phyloP scores from a whole-genome alignment of 2,888 invertebrate species.

The Epiblema foenella region DNA sequence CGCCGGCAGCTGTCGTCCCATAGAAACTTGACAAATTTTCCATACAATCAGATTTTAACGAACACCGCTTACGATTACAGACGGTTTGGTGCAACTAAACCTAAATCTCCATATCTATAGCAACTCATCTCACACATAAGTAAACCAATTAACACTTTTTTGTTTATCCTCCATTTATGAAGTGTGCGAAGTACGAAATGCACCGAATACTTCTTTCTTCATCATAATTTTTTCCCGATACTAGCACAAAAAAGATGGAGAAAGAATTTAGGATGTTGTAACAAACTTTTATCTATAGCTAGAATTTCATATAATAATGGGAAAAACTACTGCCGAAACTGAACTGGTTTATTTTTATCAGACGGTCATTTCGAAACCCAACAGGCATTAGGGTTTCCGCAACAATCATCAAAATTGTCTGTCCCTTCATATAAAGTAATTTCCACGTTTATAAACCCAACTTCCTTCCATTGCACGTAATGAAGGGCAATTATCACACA shows the following conservation, averaged over 20 bases:
- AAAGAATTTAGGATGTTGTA: neutral
- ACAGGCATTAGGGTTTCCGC: conserved; percentile 1
- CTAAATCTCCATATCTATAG: neutral
- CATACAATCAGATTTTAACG: too few species aligned
- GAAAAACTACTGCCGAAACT: neutral
- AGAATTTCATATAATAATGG: neutral
- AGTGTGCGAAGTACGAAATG: neutral
- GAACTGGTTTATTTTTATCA: neutral
- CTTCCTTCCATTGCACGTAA: conserved; percentile 67
- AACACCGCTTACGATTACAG: too few species aligned
- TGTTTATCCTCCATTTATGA: too few species aligned
- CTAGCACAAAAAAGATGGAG: neutral
- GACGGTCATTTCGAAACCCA: conserved; percentile 4
- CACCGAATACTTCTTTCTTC: neutral
- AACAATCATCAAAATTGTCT: conserved; percentile 12
- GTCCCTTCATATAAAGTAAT: conserved; percentile 54
- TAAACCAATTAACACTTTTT: too few species aligned
- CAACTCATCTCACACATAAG: neutral
- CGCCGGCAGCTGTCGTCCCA: too few species aligned
- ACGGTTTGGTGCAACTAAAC: too few species aligned
- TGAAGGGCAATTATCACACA: conserved; percentile 70
- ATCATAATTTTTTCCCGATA: neutral
- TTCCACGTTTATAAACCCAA: conserved; percentile 65
- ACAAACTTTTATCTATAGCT: neutral
- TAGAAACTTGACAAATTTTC: too few species aligned